Evolutionary conservation across 2,113 vertebrate genomes (phyloP).

Genomic region (Romanogobio albipinnatus): DNA sequence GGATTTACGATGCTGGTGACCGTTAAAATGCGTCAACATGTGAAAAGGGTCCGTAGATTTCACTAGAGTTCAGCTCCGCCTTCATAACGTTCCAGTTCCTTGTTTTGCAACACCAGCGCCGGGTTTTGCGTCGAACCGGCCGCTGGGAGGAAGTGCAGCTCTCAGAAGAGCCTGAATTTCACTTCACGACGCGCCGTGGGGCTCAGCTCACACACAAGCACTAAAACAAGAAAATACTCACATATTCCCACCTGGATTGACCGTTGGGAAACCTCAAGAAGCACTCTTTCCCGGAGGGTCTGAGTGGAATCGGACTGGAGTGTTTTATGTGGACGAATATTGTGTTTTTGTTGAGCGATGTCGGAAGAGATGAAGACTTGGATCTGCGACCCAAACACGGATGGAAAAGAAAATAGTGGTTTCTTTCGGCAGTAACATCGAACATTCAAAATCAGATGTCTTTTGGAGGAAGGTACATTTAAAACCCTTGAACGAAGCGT

Average conservation of each 20-base stretch:
- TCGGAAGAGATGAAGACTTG: slow-evolving; percentile 54
- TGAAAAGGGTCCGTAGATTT: too few species aligned
- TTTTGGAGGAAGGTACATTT: slow-evolving; percentile 31
- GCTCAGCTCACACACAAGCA: not conserved
- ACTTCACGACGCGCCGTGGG: slow-evolving; percentile 33
- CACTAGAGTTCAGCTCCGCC: not conserved
- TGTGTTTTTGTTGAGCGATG: slow-evolving; percentile 36
- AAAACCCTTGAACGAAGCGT: slow-evolving; percentile 1
- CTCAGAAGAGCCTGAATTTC: slow-evolving; percentile 39
- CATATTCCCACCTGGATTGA: slow-evolving; percentile 1
- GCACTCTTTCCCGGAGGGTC: not conserved
- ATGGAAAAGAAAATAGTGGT: slow-evolving; percentile 56
- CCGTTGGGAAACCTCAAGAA: not conserved
- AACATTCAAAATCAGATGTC: not conserved
- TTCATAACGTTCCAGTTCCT: not conserved
- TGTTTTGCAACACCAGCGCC: not conserved
- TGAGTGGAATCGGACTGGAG: not conserved
- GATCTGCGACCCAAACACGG: slow-evolving; percentile 55
- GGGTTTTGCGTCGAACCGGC: slow-evolving; percentile 26
- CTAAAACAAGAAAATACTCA: slow-evolving; percentile 3
- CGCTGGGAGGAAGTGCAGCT: slow-evolving; percentile 54
- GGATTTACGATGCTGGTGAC: too few species aligned
- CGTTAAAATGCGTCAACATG: too few species aligned
- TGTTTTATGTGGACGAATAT: slow-evolving; percentile 40
- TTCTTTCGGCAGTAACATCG: slow-evolving; percentile 40